Percentiles rank a stretch among this genome's conserved stretches.
Evolutionary conservation across 2,797 vertebrate species (phyloP).

Genomic region (Balearica regulorum): DNA sequence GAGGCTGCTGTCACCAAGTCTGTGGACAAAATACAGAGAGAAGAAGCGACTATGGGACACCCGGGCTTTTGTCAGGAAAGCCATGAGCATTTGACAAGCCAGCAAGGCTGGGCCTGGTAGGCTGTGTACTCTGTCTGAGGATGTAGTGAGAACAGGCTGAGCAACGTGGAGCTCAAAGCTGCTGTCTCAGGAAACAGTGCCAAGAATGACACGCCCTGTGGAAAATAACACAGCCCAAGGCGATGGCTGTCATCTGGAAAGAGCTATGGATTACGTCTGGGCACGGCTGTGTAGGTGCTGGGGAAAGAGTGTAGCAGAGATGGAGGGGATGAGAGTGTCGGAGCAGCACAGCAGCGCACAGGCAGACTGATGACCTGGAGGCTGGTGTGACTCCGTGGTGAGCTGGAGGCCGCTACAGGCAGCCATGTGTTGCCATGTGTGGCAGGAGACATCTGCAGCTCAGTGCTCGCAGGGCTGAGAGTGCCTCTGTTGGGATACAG

Average conservation of each 20-base stretch:
- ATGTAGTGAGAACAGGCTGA: not conserved
- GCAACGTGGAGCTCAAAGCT: not conserved
- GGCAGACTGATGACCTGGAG: not conserved
- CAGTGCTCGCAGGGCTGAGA: not conserved
- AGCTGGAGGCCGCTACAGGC: not conserved
- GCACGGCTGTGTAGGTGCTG: not conserved
- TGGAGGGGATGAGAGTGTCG: rapidly evolving
- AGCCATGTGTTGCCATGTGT: too few relatives aligned
- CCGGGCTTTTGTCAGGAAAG: rapidly evolving
- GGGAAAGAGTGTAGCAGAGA: not conserved
- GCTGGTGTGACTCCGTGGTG: not conserved
- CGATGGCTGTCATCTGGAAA: not conserved
- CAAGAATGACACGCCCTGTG: not conserved
- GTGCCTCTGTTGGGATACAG: not conserved
- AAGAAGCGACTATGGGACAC: not conserved
- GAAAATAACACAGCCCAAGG: not conserved
- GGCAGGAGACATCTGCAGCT: not conserved
- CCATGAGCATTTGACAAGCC: not conserved
- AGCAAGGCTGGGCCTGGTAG: not conserved
- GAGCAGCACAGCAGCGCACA: not conserved
- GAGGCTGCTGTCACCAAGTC: not conserved
- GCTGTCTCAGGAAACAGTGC: not conserved
- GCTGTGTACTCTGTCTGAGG: not conserved
- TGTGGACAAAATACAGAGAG: not conserved
- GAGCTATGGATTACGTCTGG: rapidly evolving